These are phyloP conservation scores for Priocnemis perturbator DNA, from an alignment of 2,888 invertebrate species.

Conservation along the genomic window DNA sequence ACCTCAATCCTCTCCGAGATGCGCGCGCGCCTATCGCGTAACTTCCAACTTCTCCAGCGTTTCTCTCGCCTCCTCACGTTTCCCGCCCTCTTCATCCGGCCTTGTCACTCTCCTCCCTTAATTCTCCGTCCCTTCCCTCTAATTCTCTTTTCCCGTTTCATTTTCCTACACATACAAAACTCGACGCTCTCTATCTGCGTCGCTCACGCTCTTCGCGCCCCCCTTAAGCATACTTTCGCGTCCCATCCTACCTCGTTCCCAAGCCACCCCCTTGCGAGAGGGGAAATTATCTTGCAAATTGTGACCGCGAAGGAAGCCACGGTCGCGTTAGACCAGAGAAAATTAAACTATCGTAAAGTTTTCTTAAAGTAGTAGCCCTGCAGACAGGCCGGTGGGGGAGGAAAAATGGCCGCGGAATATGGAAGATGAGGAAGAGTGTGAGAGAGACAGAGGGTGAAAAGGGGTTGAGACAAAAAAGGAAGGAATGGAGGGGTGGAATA, in stretches of 20 bases:
- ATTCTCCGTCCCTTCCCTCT: not conserved
- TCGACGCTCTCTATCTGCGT: no score
- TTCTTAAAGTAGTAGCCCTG: constrained; percentile 11
- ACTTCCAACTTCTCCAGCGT: no score
- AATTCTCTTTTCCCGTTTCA: no score
- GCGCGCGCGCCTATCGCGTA: no score
- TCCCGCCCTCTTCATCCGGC: no score
- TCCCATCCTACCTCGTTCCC: not conserved
- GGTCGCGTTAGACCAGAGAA: constrained; percentile 10
- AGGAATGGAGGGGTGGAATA: constrained; percentile 16
- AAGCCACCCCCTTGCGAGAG: not conserved
- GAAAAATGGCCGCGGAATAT: constrained; percentile 2
- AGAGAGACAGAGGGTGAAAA: not conserved
- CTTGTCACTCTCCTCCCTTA: not conserved
- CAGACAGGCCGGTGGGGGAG: constrained; percentile 1
- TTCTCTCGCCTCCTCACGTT: no score
- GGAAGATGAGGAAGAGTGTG: no score
- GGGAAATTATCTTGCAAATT: constrained; percentile 21
- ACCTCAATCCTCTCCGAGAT: no score
- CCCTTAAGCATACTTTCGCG: not conserved
- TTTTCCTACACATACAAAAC: no score
- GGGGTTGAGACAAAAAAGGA: not conserved
- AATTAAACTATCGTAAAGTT: constrained; percentile 21
- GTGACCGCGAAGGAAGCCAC: constrained; percentile 11
- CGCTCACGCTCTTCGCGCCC: no score